Evolutionary conservation across 2,888 invertebrate genomes (phyloP).

Genomic region (Microchrysa polita): DNA sequence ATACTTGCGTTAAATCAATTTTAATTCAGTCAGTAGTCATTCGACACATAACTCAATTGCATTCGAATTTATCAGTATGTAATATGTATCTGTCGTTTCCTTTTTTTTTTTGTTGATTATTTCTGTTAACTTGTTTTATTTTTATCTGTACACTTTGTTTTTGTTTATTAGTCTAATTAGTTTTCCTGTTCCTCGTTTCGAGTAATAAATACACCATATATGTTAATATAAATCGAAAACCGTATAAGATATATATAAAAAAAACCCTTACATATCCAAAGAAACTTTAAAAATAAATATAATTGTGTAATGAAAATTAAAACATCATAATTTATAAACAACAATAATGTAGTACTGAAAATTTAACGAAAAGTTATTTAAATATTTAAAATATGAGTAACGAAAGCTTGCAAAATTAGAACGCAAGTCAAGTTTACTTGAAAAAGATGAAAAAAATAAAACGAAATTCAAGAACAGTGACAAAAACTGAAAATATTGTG

Average conservation of each 20-base stretch:
- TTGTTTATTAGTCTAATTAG: constrained; percentile 4
- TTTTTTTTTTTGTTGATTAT: constrained; percentile 22
- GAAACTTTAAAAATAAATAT: constrained; percentile 1
- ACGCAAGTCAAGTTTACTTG: not conserved
- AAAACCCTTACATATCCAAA: constrained; percentile 41
- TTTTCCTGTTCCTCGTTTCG: not conserved
- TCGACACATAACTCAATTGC: not conserved
- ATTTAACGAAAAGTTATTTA: constrained; percentile 15
- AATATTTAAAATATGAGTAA: constrained; percentile 1
- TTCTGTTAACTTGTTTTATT: constrained; percentile 23
- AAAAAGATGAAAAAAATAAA: constrained; percentile 10
- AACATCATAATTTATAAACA: constrained; percentile 10
- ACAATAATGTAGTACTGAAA: constrained; percentile 16
- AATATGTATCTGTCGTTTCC: too few relatives aligned
- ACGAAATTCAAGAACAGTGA: constrained; percentile 4
- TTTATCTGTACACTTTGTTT: not conserved
- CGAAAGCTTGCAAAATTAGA: not conserved
- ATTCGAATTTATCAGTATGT: constrained; percentile 19
- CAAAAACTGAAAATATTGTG: constrained; percentile 19
- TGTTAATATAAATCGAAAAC: not conserved
- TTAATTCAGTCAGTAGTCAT: too few relatives aligned
- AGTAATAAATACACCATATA: too few relatives aligned
- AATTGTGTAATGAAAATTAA: constrained; percentile 28
- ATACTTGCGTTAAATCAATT: too few relatives aligned
- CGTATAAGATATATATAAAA: not conserved